Evolutionary conservation across 1,140 invertebrate species (phyloP), one percentile per base, ranked within the genome.

Genomic region (Ganaspis sp.): DNA sequence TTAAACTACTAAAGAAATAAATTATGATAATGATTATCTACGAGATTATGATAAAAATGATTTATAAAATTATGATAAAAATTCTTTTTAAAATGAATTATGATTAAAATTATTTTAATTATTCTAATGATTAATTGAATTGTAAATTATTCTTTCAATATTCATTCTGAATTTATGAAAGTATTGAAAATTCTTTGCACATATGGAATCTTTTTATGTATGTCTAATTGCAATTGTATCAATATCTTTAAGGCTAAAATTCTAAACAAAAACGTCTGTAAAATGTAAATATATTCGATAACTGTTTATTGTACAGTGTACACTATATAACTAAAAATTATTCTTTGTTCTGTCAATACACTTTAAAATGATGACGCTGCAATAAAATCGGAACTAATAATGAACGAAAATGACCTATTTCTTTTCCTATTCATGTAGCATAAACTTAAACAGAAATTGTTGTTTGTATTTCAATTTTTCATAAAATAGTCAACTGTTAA

Each of bases 281-380:
- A 40, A 76, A 70, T 64, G 54, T 64, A 64, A 64, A 76, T 71
- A 53, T 26, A 34, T 69, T 75, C 69, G 34, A 64, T 75, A 76
- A 76, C 45, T 72, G 70, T 69, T 70, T 58, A 76, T 49, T 76
- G 74, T 76, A 76, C 69, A 76, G 69, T 71, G 70, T 75, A 75
- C 37, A 75, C 69, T 72, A 70, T 53, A 70, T 70, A 15, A 26
- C 64, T 75, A 75, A 45, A 29, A 34, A 70, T 38, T 75, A 69
- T 75, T 29, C 74, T 76, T 64, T 70, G 69, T 64, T 76, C 34
- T 49, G 70, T 54, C 38, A 64, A 70, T 76, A 71, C 69, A 69
- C 58, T 75, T 26, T 69, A 54, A 75, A 69, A 69, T 75, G 42
- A 72, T 49, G 17, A 42, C 42, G 49, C 69, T 49, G 37, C 38